Base-by-base conservation (phyloP, 2,888 invertebrate species). In the Tuberolachnus salignus region DNA sequence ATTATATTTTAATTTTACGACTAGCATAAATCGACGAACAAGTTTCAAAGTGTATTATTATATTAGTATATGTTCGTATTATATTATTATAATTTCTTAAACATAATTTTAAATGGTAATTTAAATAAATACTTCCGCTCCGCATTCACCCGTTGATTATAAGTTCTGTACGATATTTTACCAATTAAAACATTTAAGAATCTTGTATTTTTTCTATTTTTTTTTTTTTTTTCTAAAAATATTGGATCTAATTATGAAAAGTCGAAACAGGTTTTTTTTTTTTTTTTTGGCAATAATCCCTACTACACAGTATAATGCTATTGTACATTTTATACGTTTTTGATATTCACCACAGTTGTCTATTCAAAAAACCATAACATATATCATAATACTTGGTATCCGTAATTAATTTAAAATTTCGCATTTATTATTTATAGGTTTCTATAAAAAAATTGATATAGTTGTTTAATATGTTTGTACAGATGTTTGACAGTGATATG, bases 241-340 rank as follows among this genome's bases (percentile, higher is more conserved):
- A 26, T 57, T 59, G 44, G 23, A 46, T 71, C 46, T 71, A 59
- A 71, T 59, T 71, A 49, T 26, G 19, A 46, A 71, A 70, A 72
- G 46, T 26, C 11, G 14, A 26, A 72, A 72, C 71, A 59, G 71
- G 59, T 72, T 72, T 72, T 72, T 59, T 11, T 23, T 46, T 46
- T n/a, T n/a, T 23, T 71, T 23, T 34, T 46, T 71, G n/a, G n/a
- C n/a, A n/a, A n/a, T n/a, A n/a, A n/a, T n/a, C n/a, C n/a, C n/a
- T n/a, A n/a, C n/a, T n/a, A n/a, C n/a, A n/a, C n/a, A 46, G 34
- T 59, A 34, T 14, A 13, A 1, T 23, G 23, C 16, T 23, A 3
- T 6, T 55, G 14, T 70, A 16, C 2, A n/a, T 70, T 55, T 70
- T 46, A 70, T 55, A 55, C 11, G 69, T 21, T 70, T 70, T 70